Conservation (phyloP, 2,113 vertebrate genomes). For the Conger conger region DNA sequence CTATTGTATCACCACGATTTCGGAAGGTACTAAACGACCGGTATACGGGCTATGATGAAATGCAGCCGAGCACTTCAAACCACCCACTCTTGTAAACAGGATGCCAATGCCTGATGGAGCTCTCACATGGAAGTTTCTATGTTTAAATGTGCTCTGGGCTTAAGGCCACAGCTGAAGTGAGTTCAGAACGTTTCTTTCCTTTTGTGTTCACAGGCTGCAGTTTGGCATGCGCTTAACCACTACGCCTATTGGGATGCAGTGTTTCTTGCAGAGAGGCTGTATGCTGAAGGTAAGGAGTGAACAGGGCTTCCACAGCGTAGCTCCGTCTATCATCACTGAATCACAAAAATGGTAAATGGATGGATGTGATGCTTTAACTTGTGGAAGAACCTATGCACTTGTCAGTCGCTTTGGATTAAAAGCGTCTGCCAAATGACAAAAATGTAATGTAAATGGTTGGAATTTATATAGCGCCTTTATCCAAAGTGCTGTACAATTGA, state of each 20-base stretch:
- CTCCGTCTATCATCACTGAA: neutral
- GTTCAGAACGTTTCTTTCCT: slow-evolving; percentile 17
- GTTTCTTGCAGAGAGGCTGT: slow-evolving; percentile 85
- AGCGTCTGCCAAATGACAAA: too few species aligned
- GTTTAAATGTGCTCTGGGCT: neutral
- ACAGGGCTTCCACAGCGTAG: neutral
- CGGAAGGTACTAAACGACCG: neutral
- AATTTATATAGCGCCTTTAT: too few species aligned
- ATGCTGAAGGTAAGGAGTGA: slow-evolving; percentile 81
- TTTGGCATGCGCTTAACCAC: slow-evolving; percentile 92
- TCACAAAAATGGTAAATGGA: too few species aligned
- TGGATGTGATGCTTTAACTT: too few species aligned
- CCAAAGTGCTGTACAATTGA: too few species aligned
- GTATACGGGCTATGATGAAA: neutral
- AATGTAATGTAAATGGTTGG: too few species aligned
- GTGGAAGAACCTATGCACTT: too few species aligned
- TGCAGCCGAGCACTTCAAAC: neutral
- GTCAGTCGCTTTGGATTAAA: too few species aligned
- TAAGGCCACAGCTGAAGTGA: neutral
- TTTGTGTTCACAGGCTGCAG: slow-evolving; percentile 76
- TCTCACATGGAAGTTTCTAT: neutral
- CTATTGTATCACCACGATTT: neutral
- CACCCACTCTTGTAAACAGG: neutral
- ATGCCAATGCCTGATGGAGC: neutral
- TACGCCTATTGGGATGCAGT: slow-evolving; percentile 87